Base-by-base conservation (phyloP, 2,113 vertebrate genomes). In the Cavia porcellus region DNA sequence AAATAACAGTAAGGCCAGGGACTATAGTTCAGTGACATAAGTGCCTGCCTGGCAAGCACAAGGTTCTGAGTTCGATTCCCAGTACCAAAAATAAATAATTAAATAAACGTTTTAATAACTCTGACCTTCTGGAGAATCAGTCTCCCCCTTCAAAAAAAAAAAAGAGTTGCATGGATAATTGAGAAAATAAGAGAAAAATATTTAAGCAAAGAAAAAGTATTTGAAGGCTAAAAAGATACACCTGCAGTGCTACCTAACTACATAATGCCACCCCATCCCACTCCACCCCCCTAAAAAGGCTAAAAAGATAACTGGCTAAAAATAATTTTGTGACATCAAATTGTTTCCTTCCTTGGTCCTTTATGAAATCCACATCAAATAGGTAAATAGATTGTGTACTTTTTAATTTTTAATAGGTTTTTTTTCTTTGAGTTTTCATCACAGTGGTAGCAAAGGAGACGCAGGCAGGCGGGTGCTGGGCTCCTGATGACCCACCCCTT, bases 351-450 rank as follows among this genome's bases (percentile, higher is more conserved):
- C 77, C 85, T 32, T 24, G 45, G 13, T 66, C 79, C 20, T 92
- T 91, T 30, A 22, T 89, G 80, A 92, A 93, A 93, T 28, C 75
- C 38, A 77, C 10, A 50, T 15, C 52, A 77, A 87, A 55, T 68
- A 25, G 86, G 6, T 59, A 86, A 55, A 42, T n/a, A 59, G 50
- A 91, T 20, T 68, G 5, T 35, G 28, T 59, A 52, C 55, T 42
- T 95, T 83, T 87, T 80, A 72, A 25, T 87, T 74, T 72, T 70
- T 70, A 72, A 64, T 64, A 11, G 61, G 11, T 55, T 13, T 62
- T 62, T 62, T 61, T 77, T 82, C 32, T 82, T 59, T 57, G 57
- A 52, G n/a, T 82, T 82, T 59, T 79, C 35, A 57, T 82, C 32
- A 55, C 19, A 42, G 72, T 19, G 15, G 66, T n/a, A 30, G 35